Base-by-base conservation (phyloP, 2,888 invertebrate genomes). In the Uropetala carovei region DNA sequence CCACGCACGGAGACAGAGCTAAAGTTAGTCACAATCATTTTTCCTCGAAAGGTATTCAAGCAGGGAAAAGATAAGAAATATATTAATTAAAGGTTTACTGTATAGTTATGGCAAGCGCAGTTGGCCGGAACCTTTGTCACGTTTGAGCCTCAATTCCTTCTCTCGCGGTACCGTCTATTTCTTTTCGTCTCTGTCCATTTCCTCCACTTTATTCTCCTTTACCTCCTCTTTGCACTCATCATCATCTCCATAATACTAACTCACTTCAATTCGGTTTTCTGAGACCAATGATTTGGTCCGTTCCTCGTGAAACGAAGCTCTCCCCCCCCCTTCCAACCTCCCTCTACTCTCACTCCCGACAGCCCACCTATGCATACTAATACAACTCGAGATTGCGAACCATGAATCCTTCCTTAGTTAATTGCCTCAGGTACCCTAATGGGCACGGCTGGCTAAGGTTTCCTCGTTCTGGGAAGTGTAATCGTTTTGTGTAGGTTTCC, bases 381-480 rank as follows among this genome's bases (percentile, higher is more conserved):
- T 85, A 85, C 85, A 58, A 85, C n/a, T 58, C 58, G 58, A 43
- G 86, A 86, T 86, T 59, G 60, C 86, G 30, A 60, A 86, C 86
- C 60, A 86, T 30, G 86, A 86, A 86, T 86, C 86, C 59, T 60
- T 86, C 86, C 30, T 57, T 60, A 60, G 60, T 83, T 86, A 86
- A 60, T 86, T 86, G 59, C 86, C 86, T 30, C 60, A 9, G 60
- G 60, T 86, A 59, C 30, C 59, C 86, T 86, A 59, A 86, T 86
- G 86, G 86, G 27, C 86, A 30, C 60, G 86, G 59, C 27, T 10
- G 60, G 14, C 22, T 60, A 86, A 59, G 86, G 86, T 86, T 60
- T 86, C 85, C 85, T 85, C 85, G 22, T 58, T 58, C 85, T 58
- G 57, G 60, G 86, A 60, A 86, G 86, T 86, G 86, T 60, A 86